phyloP scores from a whole-genome alignment of 2,888 invertebrate species.

The Sminthurides aquaticus region DNA sequence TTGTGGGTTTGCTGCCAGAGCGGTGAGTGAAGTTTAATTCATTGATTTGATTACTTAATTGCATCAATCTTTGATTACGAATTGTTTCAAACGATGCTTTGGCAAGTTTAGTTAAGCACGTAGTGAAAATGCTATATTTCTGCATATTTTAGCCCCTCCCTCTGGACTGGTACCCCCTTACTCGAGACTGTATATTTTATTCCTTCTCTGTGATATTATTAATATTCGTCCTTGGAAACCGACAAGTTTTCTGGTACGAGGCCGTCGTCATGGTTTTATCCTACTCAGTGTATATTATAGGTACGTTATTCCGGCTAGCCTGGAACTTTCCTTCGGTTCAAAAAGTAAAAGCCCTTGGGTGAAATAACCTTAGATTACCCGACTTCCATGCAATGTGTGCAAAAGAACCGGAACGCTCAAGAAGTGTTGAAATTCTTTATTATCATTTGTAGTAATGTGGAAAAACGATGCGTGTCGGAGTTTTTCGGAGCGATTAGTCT shows the following conservation, averaged over 20 bases:
- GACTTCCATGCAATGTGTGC: too few species aligned
- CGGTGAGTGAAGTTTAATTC: slow-evolving; percentile 50
- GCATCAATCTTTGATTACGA: not conserved
- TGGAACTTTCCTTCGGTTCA: too few species aligned
- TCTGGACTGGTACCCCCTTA: slow-evolving; percentile 75
- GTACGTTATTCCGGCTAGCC: slow-evolving; percentile 36
- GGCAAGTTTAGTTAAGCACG: too few species aligned
- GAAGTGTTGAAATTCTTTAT: too few species aligned
- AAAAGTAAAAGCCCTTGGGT: too few species aligned
- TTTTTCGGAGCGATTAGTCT: slow-evolving; percentile 24
- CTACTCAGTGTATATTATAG: slow-evolving; percentile 46
- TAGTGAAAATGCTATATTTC: too few species aligned
- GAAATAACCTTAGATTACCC: too few species aligned
- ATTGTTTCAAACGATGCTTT: too few species aligned
- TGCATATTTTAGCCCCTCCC: slow-evolving; percentile 78
- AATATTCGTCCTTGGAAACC: slow-evolving; percentile 47
- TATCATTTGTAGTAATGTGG: slow-evolving; percentile 37
- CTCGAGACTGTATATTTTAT: slow-evolving; percentile 47
- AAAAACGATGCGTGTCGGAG: slow-evolving; percentile 31
- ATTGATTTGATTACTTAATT: not conserved
- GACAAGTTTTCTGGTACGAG: slow-evolving; percentile 48
- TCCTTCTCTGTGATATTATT: slow-evolving; percentile 46
- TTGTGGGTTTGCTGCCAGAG: slow-evolving; percentile 65
- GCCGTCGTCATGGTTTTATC: slow-evolving; percentile 46
- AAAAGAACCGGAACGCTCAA: too few species aligned